Evolutionary conservation across 2,888 invertebrate genomes (phyloP).

Genomic region (Hartigia nigra): DNA sequence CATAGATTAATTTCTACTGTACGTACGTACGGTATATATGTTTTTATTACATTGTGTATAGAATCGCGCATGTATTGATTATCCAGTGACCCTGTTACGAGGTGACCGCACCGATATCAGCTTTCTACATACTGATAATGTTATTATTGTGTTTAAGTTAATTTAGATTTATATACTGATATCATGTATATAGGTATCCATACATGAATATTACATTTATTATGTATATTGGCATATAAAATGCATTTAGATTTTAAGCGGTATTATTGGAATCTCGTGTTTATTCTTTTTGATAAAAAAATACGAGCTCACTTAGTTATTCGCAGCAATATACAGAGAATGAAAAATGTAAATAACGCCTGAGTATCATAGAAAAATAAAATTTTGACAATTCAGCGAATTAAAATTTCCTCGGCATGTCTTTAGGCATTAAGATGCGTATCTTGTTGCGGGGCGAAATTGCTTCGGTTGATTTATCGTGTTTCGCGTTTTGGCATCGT

Average conservation of each 20-base stretch:
- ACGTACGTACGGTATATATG: background rate
- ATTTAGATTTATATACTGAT: background rate
- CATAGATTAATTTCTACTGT: background rate
- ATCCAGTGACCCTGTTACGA: conserved; percentile 44
- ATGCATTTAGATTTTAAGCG: background rate
- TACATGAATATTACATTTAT: no score
- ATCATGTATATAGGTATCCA: no score
- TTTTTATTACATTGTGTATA: background rate
- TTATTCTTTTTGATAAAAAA: background rate
- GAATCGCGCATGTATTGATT: conserved; percentile 36
- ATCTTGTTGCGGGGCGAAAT: background rate
- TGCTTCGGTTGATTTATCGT: no score
- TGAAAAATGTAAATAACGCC: background rate
- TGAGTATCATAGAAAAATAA: background rate
- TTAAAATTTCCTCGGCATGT: background rate
- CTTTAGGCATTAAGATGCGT: background rate
- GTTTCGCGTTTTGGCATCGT: background rate
- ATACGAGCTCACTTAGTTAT: background rate
- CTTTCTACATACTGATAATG: conserved; percentile 22
- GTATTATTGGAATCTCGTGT: background rate
- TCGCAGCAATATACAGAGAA: background rate
- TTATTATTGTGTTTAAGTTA: background rate
- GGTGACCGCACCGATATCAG: conserved; percentile 29
- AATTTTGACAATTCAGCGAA: background rate
- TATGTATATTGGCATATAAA: background rate